Conservation (phyloP, 2,797 vertebrate genomes). For the Micromesistius poutassou region DNA sequence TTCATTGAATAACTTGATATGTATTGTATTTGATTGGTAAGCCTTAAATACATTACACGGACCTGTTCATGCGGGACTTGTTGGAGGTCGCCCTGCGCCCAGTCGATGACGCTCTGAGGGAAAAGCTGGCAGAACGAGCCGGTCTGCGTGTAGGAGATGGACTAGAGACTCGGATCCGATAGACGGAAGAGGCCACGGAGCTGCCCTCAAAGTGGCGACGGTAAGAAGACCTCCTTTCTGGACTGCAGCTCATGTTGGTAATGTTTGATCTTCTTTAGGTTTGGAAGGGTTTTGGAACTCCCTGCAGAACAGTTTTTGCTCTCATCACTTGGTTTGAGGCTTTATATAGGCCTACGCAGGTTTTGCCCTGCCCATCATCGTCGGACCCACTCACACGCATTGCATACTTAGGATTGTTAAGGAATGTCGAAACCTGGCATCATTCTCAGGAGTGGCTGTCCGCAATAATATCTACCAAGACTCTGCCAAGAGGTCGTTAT, state of each 20-base stretch:
- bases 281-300: background rate
- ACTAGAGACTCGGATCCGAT: slow-evolving; percentile 59
- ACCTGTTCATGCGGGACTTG: slow-evolving; percentile 64
- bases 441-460: slow-evolving; percentile 39
- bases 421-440: slow-evolving; percentile 72
- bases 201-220: slow-evolving; percentile 70
- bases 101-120: slow-evolving; percentile 36
- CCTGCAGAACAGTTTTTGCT: background rate
- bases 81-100: slow-evolving; percentile 58
- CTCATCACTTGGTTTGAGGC: background rate
- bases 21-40: background rate
- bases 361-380: background rate
- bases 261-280: background rate
- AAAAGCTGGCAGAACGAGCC: slow-evolving; percentile 67
- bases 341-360: slow-evolving; percentile 5
- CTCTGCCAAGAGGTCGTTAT: slow-evolving; percentile 45
- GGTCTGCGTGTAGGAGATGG: slow-evolving; percentile 64
- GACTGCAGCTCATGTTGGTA: slow-evolving; percentile 71
- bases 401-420: background rate
- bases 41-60: background rate
- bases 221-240: slow-evolving; percentile 78
- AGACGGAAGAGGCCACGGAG: slow-evolving; percentile 19
- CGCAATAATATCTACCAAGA: slow-evolving; percentile 65
- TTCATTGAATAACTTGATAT: background rate
- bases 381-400: background rate